Evolutionary conservation across 53 echinoderm and acorn worm genomes (phyloP).

Genomic region (Zoroaster sp.): DNA sequence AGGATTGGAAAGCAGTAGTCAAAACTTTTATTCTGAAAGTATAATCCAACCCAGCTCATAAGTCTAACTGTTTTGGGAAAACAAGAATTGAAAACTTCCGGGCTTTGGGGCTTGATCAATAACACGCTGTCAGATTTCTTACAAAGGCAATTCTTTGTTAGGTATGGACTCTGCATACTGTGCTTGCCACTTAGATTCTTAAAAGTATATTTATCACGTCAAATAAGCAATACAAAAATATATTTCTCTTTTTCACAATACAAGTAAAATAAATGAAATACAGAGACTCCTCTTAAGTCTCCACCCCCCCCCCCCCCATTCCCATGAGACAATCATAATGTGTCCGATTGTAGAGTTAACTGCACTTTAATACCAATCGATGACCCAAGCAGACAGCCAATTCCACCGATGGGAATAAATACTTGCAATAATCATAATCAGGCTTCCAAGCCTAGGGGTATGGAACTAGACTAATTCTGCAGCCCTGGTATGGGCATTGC

Average conservation of each 20-base stretch:
- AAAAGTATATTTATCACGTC: too few species aligned
- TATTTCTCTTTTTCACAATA: too few species aligned
- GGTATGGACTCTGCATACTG: too few species aligned
- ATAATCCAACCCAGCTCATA: not conserved
- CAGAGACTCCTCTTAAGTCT: too few species aligned
- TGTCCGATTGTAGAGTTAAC: not conserved
- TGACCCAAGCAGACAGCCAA: not conserved
- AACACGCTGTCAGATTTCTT: not conserved
- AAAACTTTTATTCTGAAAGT: constrained; percentile 1
- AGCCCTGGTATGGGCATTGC: not conserved
- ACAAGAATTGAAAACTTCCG: constrained; percentile 20
- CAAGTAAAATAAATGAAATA: too few species aligned
- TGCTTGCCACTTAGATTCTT: too few species aligned
- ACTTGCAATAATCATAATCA: not conserved
- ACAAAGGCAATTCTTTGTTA: not conserved
- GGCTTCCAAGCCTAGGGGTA: constrained; percentile 18
- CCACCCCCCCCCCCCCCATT: too few species aligned
- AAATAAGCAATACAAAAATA: too few species aligned
- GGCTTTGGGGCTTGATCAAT: constrained; percentile 11
- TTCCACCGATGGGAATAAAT: not conserved
- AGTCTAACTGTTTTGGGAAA: not conserved
- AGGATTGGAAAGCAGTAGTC: not conserved
- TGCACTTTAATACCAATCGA: not conserved
- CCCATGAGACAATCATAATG: not conserved
- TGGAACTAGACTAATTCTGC: not conserved